A percentile compares a stretch with the other conserved stretches of the same genome.
phyloP scores from a whole-genome alignment of 2,113 vertebrate genomes.

The Channa argus region DNA sequence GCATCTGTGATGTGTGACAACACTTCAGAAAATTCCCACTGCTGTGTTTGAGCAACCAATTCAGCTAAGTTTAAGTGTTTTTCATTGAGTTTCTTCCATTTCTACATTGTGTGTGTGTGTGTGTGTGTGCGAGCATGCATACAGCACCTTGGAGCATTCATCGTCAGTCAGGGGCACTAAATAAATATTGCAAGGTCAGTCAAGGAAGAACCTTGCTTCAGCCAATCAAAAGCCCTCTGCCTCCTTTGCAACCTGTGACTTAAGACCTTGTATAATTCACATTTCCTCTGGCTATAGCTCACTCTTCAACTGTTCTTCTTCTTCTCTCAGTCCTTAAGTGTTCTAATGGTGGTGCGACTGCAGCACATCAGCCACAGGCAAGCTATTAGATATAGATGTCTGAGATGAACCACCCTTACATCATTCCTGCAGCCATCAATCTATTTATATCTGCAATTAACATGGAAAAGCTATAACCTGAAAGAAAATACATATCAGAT shows the following conservation, averaged over 20 bases:
- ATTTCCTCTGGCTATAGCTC: constrained; percentile 66
- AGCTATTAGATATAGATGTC: constrained; percentile 65
- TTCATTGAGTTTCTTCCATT: constrained; percentile 2
- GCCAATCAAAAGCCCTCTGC: constrained; percentile 41
- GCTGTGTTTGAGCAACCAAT: constrained; percentile 18
- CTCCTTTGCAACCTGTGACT: constrained; percentile 51
- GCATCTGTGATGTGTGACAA: constrained; percentile 43
- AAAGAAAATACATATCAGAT: constrained; percentile 8
- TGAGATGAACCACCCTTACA: constrained; percentile 33
- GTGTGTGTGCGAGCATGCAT: too few relatives aligned
- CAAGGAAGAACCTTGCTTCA: constrained; percentile 33
- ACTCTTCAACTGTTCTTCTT: constrained; percentile 35
- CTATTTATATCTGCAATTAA: constrained; percentile 59
- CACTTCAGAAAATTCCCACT: constrained; percentile 38
- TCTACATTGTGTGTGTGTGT: not conserved
- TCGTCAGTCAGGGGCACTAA: constrained; percentile 20
- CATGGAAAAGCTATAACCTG: constrained; percentile 24
- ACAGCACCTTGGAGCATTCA: constrained; percentile 16
- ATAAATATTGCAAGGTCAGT: constrained; percentile 66
- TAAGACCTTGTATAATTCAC: constrained; percentile 64
- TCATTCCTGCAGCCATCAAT: constrained; percentile 42
- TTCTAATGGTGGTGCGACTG: constrained; percentile 68
- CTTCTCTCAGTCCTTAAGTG: constrained; percentile 51
- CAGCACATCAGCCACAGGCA: constrained; percentile 60
- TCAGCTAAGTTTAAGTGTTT: constrained; percentile 1